Evolutionary conservation across 2,888 invertebrate species (phyloP).

Genomic region (Tetranychus piercei): DNA sequence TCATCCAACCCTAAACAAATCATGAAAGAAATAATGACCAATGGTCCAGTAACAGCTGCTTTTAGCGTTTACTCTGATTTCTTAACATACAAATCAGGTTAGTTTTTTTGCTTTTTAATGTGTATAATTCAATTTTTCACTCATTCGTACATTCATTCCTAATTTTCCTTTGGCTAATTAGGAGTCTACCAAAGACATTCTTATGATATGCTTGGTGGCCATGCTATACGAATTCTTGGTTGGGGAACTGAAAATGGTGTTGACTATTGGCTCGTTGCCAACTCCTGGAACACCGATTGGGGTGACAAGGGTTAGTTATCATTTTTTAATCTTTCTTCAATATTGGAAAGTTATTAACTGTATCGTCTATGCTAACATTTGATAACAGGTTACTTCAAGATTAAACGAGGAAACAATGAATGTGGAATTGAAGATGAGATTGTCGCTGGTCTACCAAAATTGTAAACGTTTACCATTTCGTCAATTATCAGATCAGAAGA

Average conservation of each 20-base stretch:
- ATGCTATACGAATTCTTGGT: slow-evolving; percentile 71
- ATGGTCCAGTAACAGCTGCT: slow-evolving; percentile 74
- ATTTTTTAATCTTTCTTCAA: background rate
- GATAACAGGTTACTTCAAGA: slow-evolving; percentile 25
- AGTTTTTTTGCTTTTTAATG: background rate
- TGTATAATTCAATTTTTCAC: background rate
- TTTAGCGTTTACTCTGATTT: slow-evolving; percentile 74
- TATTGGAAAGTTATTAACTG: background rate
- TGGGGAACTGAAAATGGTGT: slow-evolving; percentile 61
- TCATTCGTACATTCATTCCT: background rate
- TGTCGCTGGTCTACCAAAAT: slow-evolving; percentile 30
- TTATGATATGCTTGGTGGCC: slow-evolving; percentile 38
- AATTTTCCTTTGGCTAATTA: background rate
- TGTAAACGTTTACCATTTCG: too few species aligned
- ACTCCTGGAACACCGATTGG: slow-evolving; percentile 88
- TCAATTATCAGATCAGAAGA: too few species aligned
- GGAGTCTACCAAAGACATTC: background rate
- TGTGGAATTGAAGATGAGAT: slow-evolving; percentile 37
- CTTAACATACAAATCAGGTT: slow-evolving; percentile 58
- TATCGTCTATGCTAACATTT: background rate
- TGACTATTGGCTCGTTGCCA: slow-evolving; percentile 75
- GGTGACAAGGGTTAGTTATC: slow-evolving; percentile 35
- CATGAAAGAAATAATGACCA: slow-evolving; percentile 57
- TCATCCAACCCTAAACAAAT: slow-evolving; percentile 46
- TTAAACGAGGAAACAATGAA: slow-evolving; percentile 31